Evolutionary conservation across 2,888 invertebrate species (phyloP), one percentile per base, ranked within the genome.

Genomic region (Scotopteryx bipunctaria): DNA sequence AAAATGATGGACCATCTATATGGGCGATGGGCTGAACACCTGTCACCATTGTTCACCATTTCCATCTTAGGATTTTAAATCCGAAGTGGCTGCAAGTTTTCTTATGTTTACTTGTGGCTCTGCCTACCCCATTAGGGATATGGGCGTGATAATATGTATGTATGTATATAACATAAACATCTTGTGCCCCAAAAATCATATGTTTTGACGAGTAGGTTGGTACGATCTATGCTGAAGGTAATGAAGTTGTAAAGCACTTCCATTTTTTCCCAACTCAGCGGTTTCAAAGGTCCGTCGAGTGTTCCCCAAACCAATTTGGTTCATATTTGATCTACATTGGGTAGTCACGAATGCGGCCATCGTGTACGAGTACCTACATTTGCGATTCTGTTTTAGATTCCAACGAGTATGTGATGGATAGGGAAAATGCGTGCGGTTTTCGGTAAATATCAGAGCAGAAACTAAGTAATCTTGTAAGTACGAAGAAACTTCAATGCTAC

Each of bases 301-400:
- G 55, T 46, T 48, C 60, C 64, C 61, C 55, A 61, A 73, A 69
- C 68, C 77, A 75, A 78, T 78, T 76, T 67, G 63, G 59, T 61
- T 71, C 70, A 76, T 78, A 77, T 81, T 81, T 79, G 76, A 76
- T 73, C 72, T 73, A 66, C 67, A 73, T 69, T 65, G 72, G 74
- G 71, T 67, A 77, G 71, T 74, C 69, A 67, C 70, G 69, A 70
- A 66, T 69, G 67, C 66, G 52, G 23, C 65, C 64, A 70, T 71
- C 67, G 67, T 64, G 67, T 62, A 29, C 66, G 67, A 65, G 68
- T 62, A 32, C 47, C 55, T 57, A 69, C 72, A 81, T 81, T 78
- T 79, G 67, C 58, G 66, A 80, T 80, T 81, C 81, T 66, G 78
- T 80, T 81, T 76, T 64, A 50, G 66, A 66, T 61, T 63, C 62